Evolutionary conservation across 2,888 invertebrate genomes (phyloP), one percentile per base, ranked within the genome.

Genomic region (Protophormia terraenovae): DNA sequence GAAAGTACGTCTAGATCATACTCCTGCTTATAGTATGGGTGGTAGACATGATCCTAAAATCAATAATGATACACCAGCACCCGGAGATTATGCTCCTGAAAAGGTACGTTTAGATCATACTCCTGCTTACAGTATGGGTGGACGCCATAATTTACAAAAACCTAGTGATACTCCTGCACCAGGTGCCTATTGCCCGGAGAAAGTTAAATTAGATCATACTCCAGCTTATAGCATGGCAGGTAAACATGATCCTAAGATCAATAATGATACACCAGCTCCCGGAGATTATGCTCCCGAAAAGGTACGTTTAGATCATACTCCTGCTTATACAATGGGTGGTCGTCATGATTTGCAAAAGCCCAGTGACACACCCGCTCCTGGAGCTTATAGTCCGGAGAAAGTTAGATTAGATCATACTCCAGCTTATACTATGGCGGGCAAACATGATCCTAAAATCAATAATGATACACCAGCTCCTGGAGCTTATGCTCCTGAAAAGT

Each of bases 181-280:
- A 10, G 95, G 95, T 76, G 92, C 94, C 0, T 96, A 96, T 90
- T 93, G 93, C 75, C 94, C 95, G 0, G 96, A 96, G 90, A 95
- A 95, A 92, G 94, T 94, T 3, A 78, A 24, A 94, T 95, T 88
- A 12, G 67, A 96, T 94, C 85, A 88, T n/a, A 87, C 86, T 0
- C 90, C 90, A 0, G 84, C 90, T 89, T 96, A 94, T 90, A 95
- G 95, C 55, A 96, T 96, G 90, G 96, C 96, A 87, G 94, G 94
- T 84, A 95, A 95, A 91, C 94, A 94, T 5, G 94, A 94, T 87
- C 92, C 93, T 73, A 93, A 94, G 71, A 94, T 94, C 86, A 92
- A 94, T 55, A 95, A 94, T 89, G 93, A 94, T 72, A 95, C 95
- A 50, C 96, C 96, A 91, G 92, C 95, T 12, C 96, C 96, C 19